Conservation (phyloP, 1,140 invertebrate species). For the Drosophila lowei region DNA sequence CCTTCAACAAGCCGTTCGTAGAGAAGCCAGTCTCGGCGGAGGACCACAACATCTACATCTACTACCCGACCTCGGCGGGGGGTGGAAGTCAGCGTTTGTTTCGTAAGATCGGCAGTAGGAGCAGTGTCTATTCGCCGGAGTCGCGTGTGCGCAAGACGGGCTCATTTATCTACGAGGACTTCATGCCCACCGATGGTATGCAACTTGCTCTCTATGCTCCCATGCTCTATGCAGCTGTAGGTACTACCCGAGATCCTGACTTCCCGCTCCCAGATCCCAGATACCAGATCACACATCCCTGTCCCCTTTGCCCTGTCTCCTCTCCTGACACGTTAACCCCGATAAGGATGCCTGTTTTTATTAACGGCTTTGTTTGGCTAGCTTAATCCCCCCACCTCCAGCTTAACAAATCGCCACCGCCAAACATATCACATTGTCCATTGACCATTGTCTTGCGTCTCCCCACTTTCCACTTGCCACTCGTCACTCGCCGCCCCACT, state of each 20-base stretch:
- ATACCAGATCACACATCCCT: background rate
- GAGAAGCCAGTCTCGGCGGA: constrained; percentile 94
- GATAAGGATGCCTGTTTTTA: constrained; percentile 39
- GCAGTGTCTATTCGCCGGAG: constrained; percentile 98
- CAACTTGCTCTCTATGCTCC: constrained; percentile 42
- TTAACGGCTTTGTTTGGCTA: constrained; percentile 36
- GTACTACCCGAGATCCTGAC: constrained; percentile 15
- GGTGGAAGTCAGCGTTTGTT: constrained; percentile 98
- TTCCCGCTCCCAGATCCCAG: background rate
- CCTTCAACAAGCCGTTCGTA: constrained; percentile 99
- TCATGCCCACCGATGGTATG: constrained; percentile 99
- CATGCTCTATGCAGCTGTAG: constrained; percentile 28
- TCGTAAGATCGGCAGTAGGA: constrained; percentile 99
- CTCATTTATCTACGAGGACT: constrained; percentile 99
- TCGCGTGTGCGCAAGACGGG: constrained; percentile 97
- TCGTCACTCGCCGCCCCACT: constrained; percentile 17
- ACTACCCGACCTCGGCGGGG: constrained; percentile 99
- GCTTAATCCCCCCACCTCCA: constrained; percentile 12
- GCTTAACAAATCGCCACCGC: background rate
- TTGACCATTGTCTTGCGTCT: constrained; percentile 62
- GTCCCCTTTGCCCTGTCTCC: background rate
- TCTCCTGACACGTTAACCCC: constrained; percentile 1
- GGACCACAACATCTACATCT: constrained; percentile 99
- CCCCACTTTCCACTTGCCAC: constrained; percentile 34
- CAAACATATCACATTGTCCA: constrained; percentile 46